Evolutionary conservation across 2,888 invertebrate species (phyloP).

Genomic region (Hypsopygia costalis): DNA sequence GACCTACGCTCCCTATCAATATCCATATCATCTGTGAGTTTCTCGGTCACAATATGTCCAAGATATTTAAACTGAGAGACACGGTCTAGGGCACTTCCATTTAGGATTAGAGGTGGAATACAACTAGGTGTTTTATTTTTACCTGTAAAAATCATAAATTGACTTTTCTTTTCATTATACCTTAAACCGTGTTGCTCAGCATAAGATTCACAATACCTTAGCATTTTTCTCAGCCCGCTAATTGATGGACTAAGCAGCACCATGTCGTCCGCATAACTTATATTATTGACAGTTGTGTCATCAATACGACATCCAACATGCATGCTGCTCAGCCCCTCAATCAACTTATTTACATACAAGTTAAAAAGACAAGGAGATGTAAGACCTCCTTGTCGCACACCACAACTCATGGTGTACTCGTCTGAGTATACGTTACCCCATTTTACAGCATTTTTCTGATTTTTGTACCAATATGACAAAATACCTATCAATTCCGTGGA

Average conservation of each 20-base stretch:
- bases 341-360: background rate
- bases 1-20: background rate
- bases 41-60: background rate
- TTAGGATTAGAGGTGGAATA: too few species aligned
- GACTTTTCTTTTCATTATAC: background rate
- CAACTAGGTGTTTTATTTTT: too few species aligned
- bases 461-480: slow-evolving; percentile 9
- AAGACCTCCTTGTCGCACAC: too few species aligned
- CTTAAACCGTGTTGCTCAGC: background rate
- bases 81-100: too few species aligned
- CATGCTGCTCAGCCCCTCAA: slow-evolving; percentile 4
- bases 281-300: slow-evolving; percentile 2
- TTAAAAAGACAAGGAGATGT: too few species aligned
- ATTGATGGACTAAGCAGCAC: slow-evolving; percentile 4
- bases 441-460: slow-evolving; percentile 9
- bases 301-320: slow-evolving; percentile 4
- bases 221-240: background rate
- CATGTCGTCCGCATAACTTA: slow-evolving; percentile 11
- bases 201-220: background rate
- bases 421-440: background rate
- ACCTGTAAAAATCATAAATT: background rate
- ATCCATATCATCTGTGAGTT: background rate
- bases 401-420: background rate
- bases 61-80: background rate
- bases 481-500: background rate